Conservation (phyloP, 2,797 vertebrate genomes). For the Loris lydekkerianus region DNA sequence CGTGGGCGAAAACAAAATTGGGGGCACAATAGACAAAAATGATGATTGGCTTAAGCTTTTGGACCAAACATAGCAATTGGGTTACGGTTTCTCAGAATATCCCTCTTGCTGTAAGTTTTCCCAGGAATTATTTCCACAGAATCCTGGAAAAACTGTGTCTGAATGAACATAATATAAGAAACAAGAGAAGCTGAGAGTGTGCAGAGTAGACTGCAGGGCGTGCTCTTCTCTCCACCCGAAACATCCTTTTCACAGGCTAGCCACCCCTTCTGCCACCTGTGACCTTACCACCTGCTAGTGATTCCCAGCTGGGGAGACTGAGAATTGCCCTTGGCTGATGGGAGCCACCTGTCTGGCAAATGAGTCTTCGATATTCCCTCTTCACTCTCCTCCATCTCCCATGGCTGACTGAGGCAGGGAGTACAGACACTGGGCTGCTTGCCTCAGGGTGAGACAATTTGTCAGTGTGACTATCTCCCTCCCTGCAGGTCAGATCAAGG, state of each 20-base stretch:
- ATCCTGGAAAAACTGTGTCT: neutral
- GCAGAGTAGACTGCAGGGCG: neutral
- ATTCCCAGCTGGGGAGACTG: neutral
- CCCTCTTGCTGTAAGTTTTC: neutral
- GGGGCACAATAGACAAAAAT: neutral
- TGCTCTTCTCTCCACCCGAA: neutral
- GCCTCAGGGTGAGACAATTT: neutral
- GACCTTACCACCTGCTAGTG: neutral
- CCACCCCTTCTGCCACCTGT: neutral
- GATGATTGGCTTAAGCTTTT: neutral
- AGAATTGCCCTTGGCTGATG: neutral
- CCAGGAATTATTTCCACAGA: neutral
- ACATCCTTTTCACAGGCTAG: no score
- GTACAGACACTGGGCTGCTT: neutral
- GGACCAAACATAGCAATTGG: neutral
- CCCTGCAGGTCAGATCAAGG: neutral
- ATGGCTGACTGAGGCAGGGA: no score
- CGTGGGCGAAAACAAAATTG: neutral
- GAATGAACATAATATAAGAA: neutral
- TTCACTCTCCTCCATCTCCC: rapidly evolving
- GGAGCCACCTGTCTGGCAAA: neutral
- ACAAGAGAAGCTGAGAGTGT: neutral
- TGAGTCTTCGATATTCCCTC: rapidly evolving
- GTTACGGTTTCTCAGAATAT: neutral
- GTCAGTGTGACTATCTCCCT: neutral